Evolutionary conservation across 2,888 invertebrate species (phyloP), one percentile per base, ranked within the genome.

Genomic region (Drosophila kokeensis): DNA sequence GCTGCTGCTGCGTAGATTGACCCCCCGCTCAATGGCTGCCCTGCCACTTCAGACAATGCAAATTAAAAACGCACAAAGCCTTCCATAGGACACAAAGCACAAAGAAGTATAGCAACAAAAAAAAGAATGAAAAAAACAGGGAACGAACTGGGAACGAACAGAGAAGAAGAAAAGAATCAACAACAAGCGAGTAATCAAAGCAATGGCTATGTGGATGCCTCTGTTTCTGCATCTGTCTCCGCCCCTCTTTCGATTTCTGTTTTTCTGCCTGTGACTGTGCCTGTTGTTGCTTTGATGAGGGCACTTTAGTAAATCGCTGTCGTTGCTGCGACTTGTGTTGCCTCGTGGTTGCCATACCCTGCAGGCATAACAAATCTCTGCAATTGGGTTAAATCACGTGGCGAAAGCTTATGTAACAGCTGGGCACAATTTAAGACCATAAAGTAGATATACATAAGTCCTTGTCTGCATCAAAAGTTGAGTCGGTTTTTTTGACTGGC

Each of bases 271-370:
- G 21, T 27, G 32, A 18, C 69, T 61, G 88, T 61, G 90, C 89
- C 90, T 87, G 90, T 81, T 87, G 77, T 89, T 81, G 78, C 81
- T 83, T 83, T 87, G 90, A 88, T 90, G 90, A 89, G 79, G 87
- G 77, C 86, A 89, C 85, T 88, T 88, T 76, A 71, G 62, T 82
- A 86, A 90, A 86, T 81, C 79, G 81, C 60, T 81, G 71, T 87
- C 73, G 65, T 85, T 82, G 68, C 32, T 54, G 55, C 34, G 30
- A 30, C 36, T 32, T 59, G 45, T 82, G 57, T 57, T 65, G 65
- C 32, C 55, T 38, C 32, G 48, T 69, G 48, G 38, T 55, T 34
- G 38, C 10, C 4, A 69, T 69, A 68, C 67, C 69, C 67, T 40
- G 18, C 15, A 57, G 15, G 1, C 24, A 42, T 5, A 11, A 27